Evolutionary conservation across 2,888 invertebrate species (phyloP), one percentile per base, ranked within the genome.

Genomic region (Agriopis marginaria): DNA sequence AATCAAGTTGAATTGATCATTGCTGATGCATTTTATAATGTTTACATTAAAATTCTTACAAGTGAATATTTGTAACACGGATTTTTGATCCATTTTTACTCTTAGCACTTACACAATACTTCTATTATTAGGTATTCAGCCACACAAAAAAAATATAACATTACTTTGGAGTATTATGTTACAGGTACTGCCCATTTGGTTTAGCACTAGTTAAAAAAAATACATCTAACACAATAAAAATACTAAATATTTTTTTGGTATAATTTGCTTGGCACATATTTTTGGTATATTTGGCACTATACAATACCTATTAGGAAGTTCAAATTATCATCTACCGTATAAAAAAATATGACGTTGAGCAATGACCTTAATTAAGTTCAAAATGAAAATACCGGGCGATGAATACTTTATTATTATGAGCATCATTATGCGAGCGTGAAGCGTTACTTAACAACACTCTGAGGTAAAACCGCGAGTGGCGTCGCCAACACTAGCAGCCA

Each of bases 141-240:
- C 79, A 71, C 79, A 79, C 78, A 23, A 58, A 47, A 58, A 23
- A 17, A 83, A 79, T 84, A 82, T 82, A 83, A 83, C 75, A 82
- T 81, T 75, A 80, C 65, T 79, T 77, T 40, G 51, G 93, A 93
- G 93, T 92, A 93, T 93, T 90, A 86, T 84, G 77, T 79, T 89
- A 90, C 91, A 93, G 93, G 93, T 92, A 94, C 93, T 86, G 92
- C 85, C 89, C 86, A 87, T 88, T 85, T 85, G 85, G 79, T 78
- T 82, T 76, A 77, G 75, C 71, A 77, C 75, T 40, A 49, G 3
- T 75, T 75, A 60, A 73, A 74, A 67, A 64, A 39, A 68, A 76
- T 76, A 71, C 73, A 75, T 69, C 72, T 80, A 74, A 75, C 63
- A 71, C 66, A 77, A 69, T 73, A 76, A 75, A 77, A 73, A 53